Conservation (phyloP, 2,797 vertebrate species). For the Acrocephalus scirpaceus region DNA sequence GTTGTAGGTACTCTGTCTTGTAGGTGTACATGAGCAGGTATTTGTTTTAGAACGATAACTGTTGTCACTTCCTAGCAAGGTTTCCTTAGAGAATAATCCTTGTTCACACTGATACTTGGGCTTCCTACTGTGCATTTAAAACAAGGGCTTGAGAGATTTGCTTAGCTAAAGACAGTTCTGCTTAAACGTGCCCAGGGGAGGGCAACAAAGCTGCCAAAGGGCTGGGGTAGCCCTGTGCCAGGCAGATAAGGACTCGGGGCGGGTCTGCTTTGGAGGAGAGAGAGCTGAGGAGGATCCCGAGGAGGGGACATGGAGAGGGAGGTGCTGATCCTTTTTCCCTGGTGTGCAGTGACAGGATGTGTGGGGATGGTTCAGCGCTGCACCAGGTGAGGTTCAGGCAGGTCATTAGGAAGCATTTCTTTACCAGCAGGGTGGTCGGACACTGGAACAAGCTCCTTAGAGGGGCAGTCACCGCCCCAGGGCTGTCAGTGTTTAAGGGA, state of each 20-base stretch:
- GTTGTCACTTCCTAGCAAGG: background rate
- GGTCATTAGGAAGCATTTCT: background rate
- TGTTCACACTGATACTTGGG: background rate
- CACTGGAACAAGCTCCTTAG: background rate
- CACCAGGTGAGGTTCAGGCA: background rate
- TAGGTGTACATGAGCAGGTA: background rate
- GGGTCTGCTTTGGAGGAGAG: background rate
- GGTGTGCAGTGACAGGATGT: fast-evolving
- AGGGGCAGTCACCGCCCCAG: fast-evolving
- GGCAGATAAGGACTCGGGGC: background rate
- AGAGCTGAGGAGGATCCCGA: background rate
- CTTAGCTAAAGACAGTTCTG: background rate
- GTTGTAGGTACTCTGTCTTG: background rate
- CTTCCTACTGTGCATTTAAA: background rate
- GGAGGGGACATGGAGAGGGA: background rate
- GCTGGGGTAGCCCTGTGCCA: background rate
- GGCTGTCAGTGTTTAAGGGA: background rate
- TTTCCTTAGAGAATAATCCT: background rate
- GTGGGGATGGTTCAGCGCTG: background rate
- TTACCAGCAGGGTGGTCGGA: background rate
- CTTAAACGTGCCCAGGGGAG: background rate
- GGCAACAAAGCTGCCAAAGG: background rate
- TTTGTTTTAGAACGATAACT: background rate
- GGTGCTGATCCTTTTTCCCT: background rate
- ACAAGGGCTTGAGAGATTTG: background rate